phyloP scores from a whole-genome alignment of 2,113 vertebrate species.

The Pangasianodon gigas region DNA sequence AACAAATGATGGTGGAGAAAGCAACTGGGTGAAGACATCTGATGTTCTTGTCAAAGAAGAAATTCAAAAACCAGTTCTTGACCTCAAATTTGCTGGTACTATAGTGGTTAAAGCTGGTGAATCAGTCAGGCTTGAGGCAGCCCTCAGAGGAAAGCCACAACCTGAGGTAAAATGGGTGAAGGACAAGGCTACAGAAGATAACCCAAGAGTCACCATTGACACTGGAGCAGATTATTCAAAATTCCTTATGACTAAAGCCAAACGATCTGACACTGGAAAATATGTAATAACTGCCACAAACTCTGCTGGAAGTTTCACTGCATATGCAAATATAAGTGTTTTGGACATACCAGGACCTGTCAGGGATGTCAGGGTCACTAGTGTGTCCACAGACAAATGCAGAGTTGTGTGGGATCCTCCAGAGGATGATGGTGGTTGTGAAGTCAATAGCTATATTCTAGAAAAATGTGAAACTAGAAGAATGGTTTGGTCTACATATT shows the following conservation, averaged over 20 bases:
- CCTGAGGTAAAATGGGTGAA: conserved; percentile 93
- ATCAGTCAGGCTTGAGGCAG: conserved; percentile 90
- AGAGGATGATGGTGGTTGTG: conserved; percentile 94
- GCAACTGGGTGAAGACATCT: conserved; percentile 89
- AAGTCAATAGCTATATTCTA: conserved; percentile 96
- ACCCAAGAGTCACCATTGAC: conserved; percentile 89
- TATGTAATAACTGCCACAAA: conserved; percentile 93
- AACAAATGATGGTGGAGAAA: conserved; percentile 93
- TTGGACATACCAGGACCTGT: conserved; percentile 92
- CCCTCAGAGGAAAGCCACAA: conserved; percentile 91
- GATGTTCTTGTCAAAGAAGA: conserved; percentile 93
- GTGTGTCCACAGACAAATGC: conserved; percentile 90
- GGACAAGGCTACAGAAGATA: conserved; percentile 89
- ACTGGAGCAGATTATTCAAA: conserved; percentile 86
- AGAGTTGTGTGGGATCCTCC: conserved; percentile 91
- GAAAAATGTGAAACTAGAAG: conserved; percentile 98
- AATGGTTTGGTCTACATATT: conserved; percentile 98
- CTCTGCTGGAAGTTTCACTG: conserved; percentile 87
- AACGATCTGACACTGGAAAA: conserved; percentile 89
- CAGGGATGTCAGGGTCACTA: conserved; percentile 85
- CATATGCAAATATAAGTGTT: conserved; percentile 89
- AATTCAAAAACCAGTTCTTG: conserved; percentile 91
- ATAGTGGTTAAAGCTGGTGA: conserved; percentile 93
- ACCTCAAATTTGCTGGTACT: conserved; percentile 86
- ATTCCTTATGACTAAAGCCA: conserved; percentile 88